These are phyloP conservation scores for Catamblyrhynchus diadema DNA, from an alignment of 2,797 vertebrate species.

Conservation along the genomic window DNA sequence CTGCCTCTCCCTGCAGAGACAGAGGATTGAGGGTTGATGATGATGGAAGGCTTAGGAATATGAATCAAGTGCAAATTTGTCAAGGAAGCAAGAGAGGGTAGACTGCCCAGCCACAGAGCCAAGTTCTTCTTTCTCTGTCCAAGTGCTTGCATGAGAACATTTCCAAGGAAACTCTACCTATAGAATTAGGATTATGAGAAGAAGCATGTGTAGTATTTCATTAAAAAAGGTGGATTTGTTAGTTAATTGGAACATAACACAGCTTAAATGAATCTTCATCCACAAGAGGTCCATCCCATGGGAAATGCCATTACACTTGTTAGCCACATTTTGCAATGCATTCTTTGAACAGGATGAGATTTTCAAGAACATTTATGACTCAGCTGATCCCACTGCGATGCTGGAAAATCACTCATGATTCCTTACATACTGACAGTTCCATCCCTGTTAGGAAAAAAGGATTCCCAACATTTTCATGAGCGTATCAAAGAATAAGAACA, in stretches of 20 bases:
- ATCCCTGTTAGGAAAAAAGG: not conserved
- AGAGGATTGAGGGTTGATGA: not conserved
- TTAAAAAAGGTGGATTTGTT: not conserved
- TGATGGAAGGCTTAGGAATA: not conserved
- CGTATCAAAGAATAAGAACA: not conserved
- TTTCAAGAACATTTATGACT: not conserved
- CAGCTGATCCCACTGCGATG: not conserved
- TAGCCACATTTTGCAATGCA: not conserved
- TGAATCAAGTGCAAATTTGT: not conserved
- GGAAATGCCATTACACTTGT: not conserved
- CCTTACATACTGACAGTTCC: not conserved
- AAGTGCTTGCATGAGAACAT: not conserved
- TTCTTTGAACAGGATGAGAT: not conserved
- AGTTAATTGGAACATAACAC: not conserved
- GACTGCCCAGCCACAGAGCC: not conserved
- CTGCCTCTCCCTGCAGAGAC: not conserved
- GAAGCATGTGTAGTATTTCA: not conserved
- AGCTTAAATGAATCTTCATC: not conserved
- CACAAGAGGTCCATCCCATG: not conserved
- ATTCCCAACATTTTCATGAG: not conserved
- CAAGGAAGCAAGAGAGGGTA: not conserved
- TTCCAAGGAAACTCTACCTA: not conserved
- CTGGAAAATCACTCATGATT: not conserved
- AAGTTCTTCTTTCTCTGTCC: not conserved
- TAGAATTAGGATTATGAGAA: not conserved